These are phyloP conservation scores for Ametastegia equiseti DNA, from an alignment of 2,888 invertebrate species.

Conservation along the genomic window DNA sequence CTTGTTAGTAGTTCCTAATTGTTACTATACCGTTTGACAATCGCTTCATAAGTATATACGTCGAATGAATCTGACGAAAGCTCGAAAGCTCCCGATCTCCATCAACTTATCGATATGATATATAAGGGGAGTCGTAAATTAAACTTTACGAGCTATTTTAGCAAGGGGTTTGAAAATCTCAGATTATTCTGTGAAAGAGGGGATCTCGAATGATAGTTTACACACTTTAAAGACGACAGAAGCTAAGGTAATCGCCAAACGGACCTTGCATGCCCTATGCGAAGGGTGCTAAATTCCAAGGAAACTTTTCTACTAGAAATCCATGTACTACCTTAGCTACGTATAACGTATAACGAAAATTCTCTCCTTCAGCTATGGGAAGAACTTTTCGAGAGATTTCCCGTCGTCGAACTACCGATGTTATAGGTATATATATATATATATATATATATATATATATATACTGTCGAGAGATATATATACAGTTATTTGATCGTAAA, in stretches of 20 bases:
- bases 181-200: slow-evolving; percentile 36
- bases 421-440: too few species aligned
- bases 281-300: background rate
- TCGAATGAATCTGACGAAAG: too few species aligned
- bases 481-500: slow-evolving; percentile 14
- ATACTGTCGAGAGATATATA: background rate
- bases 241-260: background rate
- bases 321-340: too few species aligned
- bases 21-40: too few species aligned
- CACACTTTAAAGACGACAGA: background rate
- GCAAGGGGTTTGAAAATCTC: slow-evolving; percentile 52
- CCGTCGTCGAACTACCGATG: too few species aligned
- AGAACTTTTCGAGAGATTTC: background rate
- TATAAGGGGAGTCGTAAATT: slow-evolving; percentile 47
- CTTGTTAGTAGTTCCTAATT: too few species aligned
- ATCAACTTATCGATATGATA: slow-evolving; percentile 29
- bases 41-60: too few species aligned
- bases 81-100: too few species aligned
- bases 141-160: slow-evolving; percentile 49
- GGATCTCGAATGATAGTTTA: slow-evolving; percentile 21
- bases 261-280: background rate
- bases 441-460: background rate
- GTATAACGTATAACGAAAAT: too few species aligned
- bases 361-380: too few species aligned
- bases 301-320: background rate